Conservation (phyloP, 2,888 invertebrate genomes). For the Rhingia campestris region DNA sequence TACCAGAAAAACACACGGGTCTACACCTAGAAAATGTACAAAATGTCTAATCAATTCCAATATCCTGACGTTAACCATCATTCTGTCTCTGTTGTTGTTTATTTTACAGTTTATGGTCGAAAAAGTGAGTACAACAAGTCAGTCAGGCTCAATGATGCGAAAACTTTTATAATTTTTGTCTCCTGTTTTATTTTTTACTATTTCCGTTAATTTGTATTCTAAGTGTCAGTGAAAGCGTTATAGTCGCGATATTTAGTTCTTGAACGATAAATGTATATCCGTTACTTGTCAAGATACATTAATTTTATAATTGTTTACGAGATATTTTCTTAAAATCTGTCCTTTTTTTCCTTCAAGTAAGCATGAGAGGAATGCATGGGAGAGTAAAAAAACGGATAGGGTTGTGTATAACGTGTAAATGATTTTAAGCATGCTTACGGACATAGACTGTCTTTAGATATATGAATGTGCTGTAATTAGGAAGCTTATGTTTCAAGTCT, state of each 20-base stretch:
- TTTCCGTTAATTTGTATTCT: constrained; percentile 5
- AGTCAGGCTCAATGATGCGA: not conserved
- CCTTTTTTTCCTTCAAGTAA: constrained; percentile 29
- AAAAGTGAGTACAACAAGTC: constrained; percentile 84
- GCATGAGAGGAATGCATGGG: constrained; percentile 60
- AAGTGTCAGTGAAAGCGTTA: constrained; percentile 37
- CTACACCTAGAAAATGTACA: not conserved
- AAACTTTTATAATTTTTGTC: not conserved
- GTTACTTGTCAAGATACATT: constrained; percentile 18
- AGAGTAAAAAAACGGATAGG: constrained; percentile 18
- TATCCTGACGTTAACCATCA: constrained; percentile 20
- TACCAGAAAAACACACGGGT: not conserved
- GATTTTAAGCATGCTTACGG: constrained; percentile 53
- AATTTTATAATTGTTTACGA: constrained; percentile 27
- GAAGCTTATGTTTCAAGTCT: constrained; percentile 21
- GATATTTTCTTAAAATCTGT: constrained; percentile 19
- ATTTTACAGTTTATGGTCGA: constrained; percentile 84
- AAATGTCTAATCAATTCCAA: not conserved
- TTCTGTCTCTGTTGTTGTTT: constrained; percentile 65
- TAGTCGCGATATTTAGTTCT: constrained; percentile 17
- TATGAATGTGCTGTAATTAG: constrained; percentile 56
- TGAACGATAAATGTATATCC: not conserved
- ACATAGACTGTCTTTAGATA: constrained; percentile 6
- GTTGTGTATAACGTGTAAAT: constrained; percentile 17
- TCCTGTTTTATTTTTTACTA: constrained; percentile 10